phyloP scores from a whole-genome alignment of 23 tunicate genomes.

The Halocynthia aurantium region DNA sequence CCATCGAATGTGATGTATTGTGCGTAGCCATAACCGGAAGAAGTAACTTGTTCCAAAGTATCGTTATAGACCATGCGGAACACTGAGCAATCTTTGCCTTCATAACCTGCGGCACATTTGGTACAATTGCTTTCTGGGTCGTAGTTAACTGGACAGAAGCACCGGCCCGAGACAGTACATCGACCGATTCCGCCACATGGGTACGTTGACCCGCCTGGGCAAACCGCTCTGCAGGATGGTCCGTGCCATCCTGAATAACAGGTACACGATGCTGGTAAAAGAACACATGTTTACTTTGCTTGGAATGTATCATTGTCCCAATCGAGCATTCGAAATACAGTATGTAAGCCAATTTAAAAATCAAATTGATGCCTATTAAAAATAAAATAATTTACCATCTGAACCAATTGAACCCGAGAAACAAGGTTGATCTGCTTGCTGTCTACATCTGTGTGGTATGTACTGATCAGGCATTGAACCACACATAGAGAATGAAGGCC shows the following conservation, averaged over 20 bases:
- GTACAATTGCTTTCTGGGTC: not conserved
- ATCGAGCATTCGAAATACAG: not conserved
- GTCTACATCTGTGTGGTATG: slow-evolving; percentile 16
- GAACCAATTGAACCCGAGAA: not conserved
- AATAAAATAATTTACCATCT: slow-evolving; percentile 1
- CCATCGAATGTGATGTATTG: slow-evolving; percentile 31
- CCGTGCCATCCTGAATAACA: slow-evolving; percentile 31
- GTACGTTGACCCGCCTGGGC: slow-evolving; percentile 16
- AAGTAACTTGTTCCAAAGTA: slow-evolving; percentile 19
- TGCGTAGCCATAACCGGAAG: slow-evolving; percentile 31
- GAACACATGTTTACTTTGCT: not conserved
- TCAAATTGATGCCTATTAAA: not conserved
- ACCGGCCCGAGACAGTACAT: slow-evolving; percentile 9
- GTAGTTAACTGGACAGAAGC: slow-evolving; percentile 19
- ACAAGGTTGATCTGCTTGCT: slow-evolving; percentile 4
- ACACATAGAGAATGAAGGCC: slow-evolving; percentile 16
- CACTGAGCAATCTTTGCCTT: slow-evolving; percentile 32
- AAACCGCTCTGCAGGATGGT: slow-evolving; percentile 2
- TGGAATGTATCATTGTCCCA: not conserved
- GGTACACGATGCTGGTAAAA: slow-evolving; percentile 11
- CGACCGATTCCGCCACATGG: slow-evolving; percentile 25
- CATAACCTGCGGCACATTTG: slow-evolving; percentile 7
- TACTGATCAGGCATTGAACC: not conserved
- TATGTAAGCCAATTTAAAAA: not conserved
- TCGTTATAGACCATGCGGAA: slow-evolving; percentile 2